Conservation (phyloP, 2,113 vertebrate genomes). For the Lophura nycthemera region DNA sequence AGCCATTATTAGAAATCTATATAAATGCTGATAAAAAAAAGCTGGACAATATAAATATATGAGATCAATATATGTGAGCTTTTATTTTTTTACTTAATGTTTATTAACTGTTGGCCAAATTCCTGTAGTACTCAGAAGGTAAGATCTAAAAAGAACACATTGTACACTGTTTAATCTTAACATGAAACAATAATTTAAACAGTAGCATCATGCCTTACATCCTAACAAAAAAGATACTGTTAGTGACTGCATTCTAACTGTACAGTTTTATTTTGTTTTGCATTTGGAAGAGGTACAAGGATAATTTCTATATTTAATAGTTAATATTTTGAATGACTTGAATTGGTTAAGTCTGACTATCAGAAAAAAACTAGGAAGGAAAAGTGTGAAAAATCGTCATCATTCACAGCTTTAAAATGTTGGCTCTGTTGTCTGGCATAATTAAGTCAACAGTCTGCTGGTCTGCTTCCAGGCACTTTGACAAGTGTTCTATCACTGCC, state of each 20-base stretch:
- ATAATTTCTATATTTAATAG: not conserved
- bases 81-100: not conserved
- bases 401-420: constrained; percentile 73
- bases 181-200: not conserved
- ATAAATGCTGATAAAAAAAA: not conserved
- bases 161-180: not conserved
- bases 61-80: not conserved
- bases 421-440: constrained; percentile 69
- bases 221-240: not conserved
- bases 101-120: not conserved
- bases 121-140: not conserved
- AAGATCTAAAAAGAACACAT: not conserved
- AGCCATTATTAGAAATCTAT: not conserved
- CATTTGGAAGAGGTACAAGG: not conserved
- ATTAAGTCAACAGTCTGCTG: constrained; percentile 77
- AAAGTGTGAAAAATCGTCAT: constrained; percentile 66
- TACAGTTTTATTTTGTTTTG: not conserved
- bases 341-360: constrained; percentile 42
- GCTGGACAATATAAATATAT: not conserved
- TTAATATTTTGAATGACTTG: constrained; percentile 41
- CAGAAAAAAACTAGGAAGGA: not conserved
- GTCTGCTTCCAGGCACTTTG: constrained; percentile 65
- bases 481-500: constrained; percentile 66
- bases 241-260: not conserved
- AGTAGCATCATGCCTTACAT: not conserved